These are phyloP conservation scores for Montipora foliosa DNA, from an alignment of 64 coral and sea anemone genomes.

Conservation along the genomic window DNA sequence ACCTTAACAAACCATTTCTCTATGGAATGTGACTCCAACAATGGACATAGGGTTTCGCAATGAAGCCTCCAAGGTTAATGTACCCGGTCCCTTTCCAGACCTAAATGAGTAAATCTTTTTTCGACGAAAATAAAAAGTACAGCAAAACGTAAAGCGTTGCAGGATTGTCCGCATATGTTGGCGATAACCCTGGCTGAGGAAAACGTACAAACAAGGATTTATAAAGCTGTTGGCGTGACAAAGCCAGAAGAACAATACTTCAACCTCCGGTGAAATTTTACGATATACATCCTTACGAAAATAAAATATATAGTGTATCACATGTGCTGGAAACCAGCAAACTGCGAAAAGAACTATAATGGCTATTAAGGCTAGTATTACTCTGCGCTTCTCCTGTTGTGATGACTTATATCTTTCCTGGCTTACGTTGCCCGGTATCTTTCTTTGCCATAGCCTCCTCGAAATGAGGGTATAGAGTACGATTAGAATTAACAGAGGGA, in stretches of 20 bases:
- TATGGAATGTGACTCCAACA: slow-evolving; percentile 10
- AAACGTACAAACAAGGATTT: slow-evolving; percentile 75
- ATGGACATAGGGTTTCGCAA: not conserved
- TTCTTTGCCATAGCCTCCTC: slow-evolving; percentile 58
- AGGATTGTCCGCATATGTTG: not conserved
- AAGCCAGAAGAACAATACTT: slow-evolving; percentile 64
- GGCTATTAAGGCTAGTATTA: slow-evolving; percentile 50
- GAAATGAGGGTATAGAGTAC: slow-evolving; percentile 73
- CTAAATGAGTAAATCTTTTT: not conserved
- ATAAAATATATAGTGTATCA: slow-evolving; percentile 64
- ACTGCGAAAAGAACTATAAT: slow-evolving; percentile 72
- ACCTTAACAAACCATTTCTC: not conserved
- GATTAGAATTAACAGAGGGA: slow-evolving; percentile 55
- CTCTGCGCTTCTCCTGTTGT: slow-evolving; percentile 56
- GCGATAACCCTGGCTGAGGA: slow-evolving; percentile 69
- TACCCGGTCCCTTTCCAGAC: too few relatives aligned
- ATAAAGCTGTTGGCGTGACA: slow-evolving; percentile 75
- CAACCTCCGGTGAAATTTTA: not conserved
- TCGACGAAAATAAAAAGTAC: not conserved
- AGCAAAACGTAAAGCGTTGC: not conserved
- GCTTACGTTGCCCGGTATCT: slow-evolving; percentile 41
- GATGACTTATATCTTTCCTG: slow-evolving; percentile 22
- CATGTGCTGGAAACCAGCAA: slow-evolving; percentile 74
- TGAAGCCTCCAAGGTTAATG: not conserved
- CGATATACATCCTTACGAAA: slow-evolving; percentile 7